Conservation (phyloP, 2,113 vertebrate species). For the Pyrgilauda ruficollis region DNA sequence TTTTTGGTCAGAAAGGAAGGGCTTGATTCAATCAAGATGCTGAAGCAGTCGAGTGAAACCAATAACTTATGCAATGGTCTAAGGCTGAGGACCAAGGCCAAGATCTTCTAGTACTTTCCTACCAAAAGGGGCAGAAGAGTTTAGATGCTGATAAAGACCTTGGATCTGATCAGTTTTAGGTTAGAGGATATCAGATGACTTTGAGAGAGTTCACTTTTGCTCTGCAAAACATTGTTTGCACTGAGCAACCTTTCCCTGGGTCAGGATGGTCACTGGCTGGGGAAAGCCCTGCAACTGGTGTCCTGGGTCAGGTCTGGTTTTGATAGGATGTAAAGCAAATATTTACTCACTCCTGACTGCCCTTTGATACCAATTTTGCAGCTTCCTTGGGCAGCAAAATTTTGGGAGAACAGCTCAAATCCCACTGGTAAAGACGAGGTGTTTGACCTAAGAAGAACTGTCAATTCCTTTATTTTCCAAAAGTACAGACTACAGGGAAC, state of each 20-base stretch:
- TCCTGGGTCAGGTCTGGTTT: no score
- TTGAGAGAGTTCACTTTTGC: neutral
- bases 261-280: neutral
- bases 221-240: neutral
- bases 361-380: neutral
- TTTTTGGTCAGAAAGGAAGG: neutral
- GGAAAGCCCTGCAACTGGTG: accelerated
- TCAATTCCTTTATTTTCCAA: neutral
- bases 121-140: neutral
- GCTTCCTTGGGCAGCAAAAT: neutral
- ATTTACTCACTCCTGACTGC: neutral
- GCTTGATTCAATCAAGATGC: neutral
- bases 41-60: neutral
- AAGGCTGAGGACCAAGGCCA: neutral
- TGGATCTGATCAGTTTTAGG: neutral
- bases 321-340: accelerated
- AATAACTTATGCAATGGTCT: neutral
- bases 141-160: neutral
- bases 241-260: neutral
- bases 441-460: neutral
- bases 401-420: neutral
- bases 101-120: neutral
- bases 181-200: neutral
- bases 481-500: neutral
- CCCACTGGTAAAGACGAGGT: neutral